These are phyloP conservation scores for Drosophila pullipes DNA, from an alignment of 2,888 invertebrate genomes.

Conservation along the genomic window DNA sequence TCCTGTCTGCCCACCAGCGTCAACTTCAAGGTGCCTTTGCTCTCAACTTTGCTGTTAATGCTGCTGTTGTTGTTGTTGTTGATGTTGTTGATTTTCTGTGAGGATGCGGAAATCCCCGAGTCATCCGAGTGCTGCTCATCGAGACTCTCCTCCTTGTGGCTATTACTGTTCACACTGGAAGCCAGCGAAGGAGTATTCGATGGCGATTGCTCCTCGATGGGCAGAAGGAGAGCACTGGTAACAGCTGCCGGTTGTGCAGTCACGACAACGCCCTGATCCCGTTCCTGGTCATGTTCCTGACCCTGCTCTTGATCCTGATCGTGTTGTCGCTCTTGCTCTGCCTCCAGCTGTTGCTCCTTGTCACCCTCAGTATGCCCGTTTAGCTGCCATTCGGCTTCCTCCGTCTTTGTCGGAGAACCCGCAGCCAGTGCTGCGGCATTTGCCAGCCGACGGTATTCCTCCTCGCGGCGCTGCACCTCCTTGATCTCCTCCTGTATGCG, in stretches of 20 bases:
- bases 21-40: slow-evolving; percentile 44
- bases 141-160: slow-evolving; percentile 79
- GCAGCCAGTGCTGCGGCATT: slow-evolving; percentile 60
- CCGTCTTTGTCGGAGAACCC: slow-evolving; percentile 33
- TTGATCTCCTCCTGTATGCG: slow-evolving; percentile 96
- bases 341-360: slow-evolving; percentile 35
- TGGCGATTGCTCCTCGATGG: slow-evolving; percentile 74
- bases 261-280: slow-evolving; percentile 56
- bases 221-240: slow-evolving; percentile 53
- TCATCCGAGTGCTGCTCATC: slow-evolving; percentile 85
- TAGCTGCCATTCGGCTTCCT: slow-evolving; percentile 36
- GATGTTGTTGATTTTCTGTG: slow-evolving; percentile 79
- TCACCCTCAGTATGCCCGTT: slow-evolving; percentile 3
- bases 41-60: slow-evolving; percentile 43
- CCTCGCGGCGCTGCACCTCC: slow-evolving; percentile 93
- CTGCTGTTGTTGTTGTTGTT: slow-evolving; percentile 72
- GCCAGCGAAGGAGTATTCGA: slow-evolving; percentile 78
- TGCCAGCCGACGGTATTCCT: slow-evolving; percentile 89
- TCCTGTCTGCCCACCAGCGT: slow-evolving; percentile 68
- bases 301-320: slow-evolving; percentile 2
- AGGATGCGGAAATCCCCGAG: slow-evolving; percentile 85
- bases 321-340: neutral
- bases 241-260: slow-evolving; percentile 63
- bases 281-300: neutral
- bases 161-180: slow-evolving; percentile 79